phyloP scores from a whole-genome alignment of 2,113 vertebrate species.

The Brienomyrus brachyistius region DNA sequence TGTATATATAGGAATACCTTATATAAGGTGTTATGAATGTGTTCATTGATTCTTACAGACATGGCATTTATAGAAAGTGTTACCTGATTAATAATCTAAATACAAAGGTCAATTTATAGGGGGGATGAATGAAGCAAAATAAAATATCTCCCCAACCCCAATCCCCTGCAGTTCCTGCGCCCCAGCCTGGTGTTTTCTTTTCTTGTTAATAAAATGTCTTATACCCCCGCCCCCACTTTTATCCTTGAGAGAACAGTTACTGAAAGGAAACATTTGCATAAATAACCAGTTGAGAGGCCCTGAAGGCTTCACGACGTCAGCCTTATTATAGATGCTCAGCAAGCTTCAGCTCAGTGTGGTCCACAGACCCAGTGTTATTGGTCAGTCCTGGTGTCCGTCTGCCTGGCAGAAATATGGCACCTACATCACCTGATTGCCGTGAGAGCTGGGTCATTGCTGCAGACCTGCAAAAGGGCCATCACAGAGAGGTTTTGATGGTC shows the following conservation, averaged over 20 bases:
- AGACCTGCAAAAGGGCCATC: background rate
- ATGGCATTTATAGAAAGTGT: background rate
- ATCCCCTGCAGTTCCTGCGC: background rate
- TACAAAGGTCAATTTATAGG: background rate
- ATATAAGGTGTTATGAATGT: background rate
- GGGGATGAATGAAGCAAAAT: background rate
- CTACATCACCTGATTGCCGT: background rate
- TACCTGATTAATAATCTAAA: background rate
- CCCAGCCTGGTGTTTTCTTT: background rate
- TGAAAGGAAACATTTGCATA: background rate
- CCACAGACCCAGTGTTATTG: background rate
- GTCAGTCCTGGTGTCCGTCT: background rate
- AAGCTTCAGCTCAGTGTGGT: background rate
- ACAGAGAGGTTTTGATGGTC: background rate
- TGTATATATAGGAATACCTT: background rate
- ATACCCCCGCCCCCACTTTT: background rate
- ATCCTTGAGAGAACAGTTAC: background rate
- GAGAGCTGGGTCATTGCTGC: background rate
- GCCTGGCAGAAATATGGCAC: background rate
- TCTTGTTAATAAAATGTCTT: background rate
- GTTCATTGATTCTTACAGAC: background rate
- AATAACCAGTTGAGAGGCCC: background rate
- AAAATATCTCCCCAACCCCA: background rate
- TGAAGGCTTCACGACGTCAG: background rate
- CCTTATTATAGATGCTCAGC: background rate